Percentiles rank a stretch among this genome's conserved stretches.
phyloP scores from a whole-genome alignment of 2,113 vertebrate species.

The Corythaeola cristata region DNA sequence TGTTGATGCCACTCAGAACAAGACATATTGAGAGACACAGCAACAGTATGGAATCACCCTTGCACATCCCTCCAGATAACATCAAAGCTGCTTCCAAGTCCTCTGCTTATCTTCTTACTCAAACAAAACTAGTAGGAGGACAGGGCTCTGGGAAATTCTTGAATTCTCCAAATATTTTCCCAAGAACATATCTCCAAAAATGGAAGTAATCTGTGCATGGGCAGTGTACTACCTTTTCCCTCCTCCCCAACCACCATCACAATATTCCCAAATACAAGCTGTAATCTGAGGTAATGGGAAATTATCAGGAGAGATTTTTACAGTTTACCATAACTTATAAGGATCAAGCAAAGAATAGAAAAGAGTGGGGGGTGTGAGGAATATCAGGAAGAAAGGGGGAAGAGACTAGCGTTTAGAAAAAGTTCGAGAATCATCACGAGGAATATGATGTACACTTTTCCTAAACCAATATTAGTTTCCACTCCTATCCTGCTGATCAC shows the following conservation, averaged over 20 bases:
- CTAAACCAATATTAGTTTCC: neutral
- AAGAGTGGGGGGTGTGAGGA: neutral
- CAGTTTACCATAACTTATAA: neutral
- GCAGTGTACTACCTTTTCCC: neutral
- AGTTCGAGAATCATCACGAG: neutral
- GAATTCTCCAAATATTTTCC: conserved; percentile 14
- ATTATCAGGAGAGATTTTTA: neutral
- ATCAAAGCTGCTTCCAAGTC: neutral
- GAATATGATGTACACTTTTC: neutral
- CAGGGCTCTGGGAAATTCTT: neutral
- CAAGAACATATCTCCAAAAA: neutral
- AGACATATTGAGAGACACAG: neutral
- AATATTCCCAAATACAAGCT: neutral
- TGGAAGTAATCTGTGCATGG: neutral
- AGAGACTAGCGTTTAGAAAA: neutral
- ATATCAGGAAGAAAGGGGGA: neutral
- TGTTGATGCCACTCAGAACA: neutral
- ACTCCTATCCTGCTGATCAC: neutral
- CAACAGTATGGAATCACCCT: neutral
- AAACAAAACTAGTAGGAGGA: neutral
- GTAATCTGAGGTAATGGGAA: conserved; percentile 18
- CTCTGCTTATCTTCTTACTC: neutral
- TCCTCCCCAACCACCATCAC: neutral
- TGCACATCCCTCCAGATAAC: neutral
- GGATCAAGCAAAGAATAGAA: neutral